These are phyloP conservation scores for Xiphorhynchus erythropygius DNA, from an alignment of 2,797 vertebrate genomes.

Conservation along the genomic window DNA sequence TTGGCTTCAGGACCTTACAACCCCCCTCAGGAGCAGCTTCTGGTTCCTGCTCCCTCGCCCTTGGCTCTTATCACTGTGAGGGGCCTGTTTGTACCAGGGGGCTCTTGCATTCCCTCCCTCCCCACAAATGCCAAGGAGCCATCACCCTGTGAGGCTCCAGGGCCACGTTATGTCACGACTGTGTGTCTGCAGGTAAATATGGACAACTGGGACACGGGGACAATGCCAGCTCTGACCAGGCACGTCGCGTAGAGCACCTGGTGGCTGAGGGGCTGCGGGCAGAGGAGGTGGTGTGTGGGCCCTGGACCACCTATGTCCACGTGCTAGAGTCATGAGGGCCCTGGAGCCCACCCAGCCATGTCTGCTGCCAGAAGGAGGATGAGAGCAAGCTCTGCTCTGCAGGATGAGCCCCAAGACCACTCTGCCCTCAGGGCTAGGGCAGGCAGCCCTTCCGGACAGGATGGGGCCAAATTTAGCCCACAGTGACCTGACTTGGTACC, in stretches of 20 bases:
- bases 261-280: conserved; percentile 71
- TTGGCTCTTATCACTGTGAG: accelerated
- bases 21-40: neutral
- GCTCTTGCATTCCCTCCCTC: neutral
- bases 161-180: accelerated
- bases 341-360: accelerated
- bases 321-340: neutral
- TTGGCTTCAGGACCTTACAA: accelerated
- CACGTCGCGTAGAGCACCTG: conserved; percentile 82
- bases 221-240: conserved; percentile 79
- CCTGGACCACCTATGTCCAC: conserved; percentile 88
- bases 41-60: accelerated
- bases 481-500: accelerated
- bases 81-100: accelerated
- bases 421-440: neutral
- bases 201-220: conserved; percentile 89
- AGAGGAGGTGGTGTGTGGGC: conserved; percentile 84
- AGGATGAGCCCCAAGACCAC: neutral
- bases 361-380: accelerated
- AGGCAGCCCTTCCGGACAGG: neutral
- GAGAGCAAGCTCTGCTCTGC: neutral
- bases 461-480: neutral
- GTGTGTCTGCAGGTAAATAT: conserved; percentile 82
- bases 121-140: accelerated
- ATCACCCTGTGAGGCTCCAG: accelerated